Base-by-base conservation (phyloP, 2,113 vertebrate genomes). In the Vulpes ferrilata region DNA sequence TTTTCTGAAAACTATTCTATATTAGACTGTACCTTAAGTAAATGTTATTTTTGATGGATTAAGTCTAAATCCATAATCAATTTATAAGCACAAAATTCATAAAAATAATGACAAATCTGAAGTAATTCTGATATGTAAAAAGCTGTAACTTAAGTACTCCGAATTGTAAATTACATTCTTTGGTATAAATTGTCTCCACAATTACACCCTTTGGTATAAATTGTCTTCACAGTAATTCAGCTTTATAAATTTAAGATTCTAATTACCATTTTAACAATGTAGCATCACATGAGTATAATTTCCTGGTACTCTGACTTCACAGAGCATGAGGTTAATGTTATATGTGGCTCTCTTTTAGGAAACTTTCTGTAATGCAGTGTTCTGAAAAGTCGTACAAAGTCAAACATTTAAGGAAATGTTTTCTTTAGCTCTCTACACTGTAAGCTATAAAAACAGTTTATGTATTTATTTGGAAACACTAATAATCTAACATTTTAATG, bases 211-310 rank as follows among this genome's bases (percentile, higher is more conserved):
- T 43, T 82, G 20, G 32, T 71, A 90, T 64, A 96, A 89, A 76
- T 93, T 73, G 88, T 86, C 71, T 92, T 51, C 64, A n/a, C 5
- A 55, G 25, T 84, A 90, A 90, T 38, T 97, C 88, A 82, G 30
- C 32, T 90, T 93, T 43, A 84, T 81, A 90, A 55, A 90, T 94
- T 88, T 93, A 76, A 93, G 96, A 88, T 94, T 95, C 48, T 85
- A 95, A 97, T 94, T 94, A 88, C 15, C 48, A 67, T 93, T 48
- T 97, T 94, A 96, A 90, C 32, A 94, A 92, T n/a, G 57, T 78
- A 35, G 7, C 48, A 64, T 55, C 76, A 88, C 27, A 53, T 23
- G 55, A 91, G 51, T 59, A 62, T 79, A 81, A 96, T 94, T 96
- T 96, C 67, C 94, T 92, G 76, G 43, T 88, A 73, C 86, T 93